Base-by-base conservation (phyloP, 2,797 vertebrate genomes). In the Clarias platycephalus region DNA sequence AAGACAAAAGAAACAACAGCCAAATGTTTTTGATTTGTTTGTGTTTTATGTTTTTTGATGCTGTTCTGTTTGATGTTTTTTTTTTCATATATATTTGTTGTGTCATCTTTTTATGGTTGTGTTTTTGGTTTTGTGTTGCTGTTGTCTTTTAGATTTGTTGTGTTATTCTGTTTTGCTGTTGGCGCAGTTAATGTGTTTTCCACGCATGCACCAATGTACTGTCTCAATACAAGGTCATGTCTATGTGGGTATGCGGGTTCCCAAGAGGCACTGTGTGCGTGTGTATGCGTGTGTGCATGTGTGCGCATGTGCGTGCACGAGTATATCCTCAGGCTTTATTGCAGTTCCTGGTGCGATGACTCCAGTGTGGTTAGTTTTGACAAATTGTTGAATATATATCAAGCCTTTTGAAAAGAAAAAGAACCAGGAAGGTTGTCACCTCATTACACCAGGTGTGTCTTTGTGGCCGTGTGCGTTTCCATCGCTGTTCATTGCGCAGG, bases 391-490 rank as follows among this genome's bases (percentile, higher is more conserved):
- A 64, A 76, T 76, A 66, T 67, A 67, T 75, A 53, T 81, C 57
- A 49, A 31, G 15, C 66, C 57, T 60, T 62, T 40, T 67, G 53
- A 57, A 81, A 44, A 22, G 15, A 81, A 64, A 81, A 74, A 68
- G 31, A 40, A 53, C 80, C 80, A 78, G 74, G 55, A 75, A 63
- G 40, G 40, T 63, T 44, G 44, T 68, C 68, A 85, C 70, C 79
- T 67, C 84, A 75, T 85, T 79, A 86, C 66, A 55, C 22, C 75
- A 86, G 74, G 81, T 79, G 81, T 72, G 57, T 37, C 55, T 76
- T 16, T 58, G n/a, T 2, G 28, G 1, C 12, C 1, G 57, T 64
- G 18, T n/a, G 15, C 67, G 9, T 15, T 62, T 78, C 40, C 26
- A 12, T 7, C 8, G 28, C 72, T 28, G 34, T 63, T 37, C 24